Evolutionary conservation across 2,888 invertebrate species (phyloP).

Genomic region (Zele albiditarsus): DNA sequence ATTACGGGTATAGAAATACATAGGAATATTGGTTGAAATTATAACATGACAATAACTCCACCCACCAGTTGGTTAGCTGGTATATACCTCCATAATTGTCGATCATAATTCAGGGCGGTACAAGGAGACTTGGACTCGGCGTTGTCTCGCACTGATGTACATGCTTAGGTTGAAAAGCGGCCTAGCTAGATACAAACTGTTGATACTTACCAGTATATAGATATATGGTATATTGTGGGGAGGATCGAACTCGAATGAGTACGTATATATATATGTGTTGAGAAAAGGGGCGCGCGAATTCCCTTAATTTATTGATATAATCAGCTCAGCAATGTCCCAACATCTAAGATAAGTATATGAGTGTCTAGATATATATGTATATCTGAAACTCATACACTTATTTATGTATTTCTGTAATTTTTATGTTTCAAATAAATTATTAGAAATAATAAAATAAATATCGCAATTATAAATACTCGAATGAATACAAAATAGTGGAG

Average conservation of each 20-base stretch:
- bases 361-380: no score
- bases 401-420: no score
- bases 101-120: slow-evolving; percentile 69
- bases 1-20: background rate
- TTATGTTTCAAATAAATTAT: background rate
- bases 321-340: slow-evolving; percentile 68
- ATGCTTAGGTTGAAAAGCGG: slow-evolving; percentile 62
- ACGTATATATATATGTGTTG: background rate
- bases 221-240: slow-evolving; percentile 43
- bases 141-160: slow-evolving; percentile 62
- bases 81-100: slow-evolving; percentile 65
- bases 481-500: background rate
- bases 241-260: slow-evolving; percentile 26
- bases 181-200: slow-evolving; percentile 40
- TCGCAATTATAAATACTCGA: background rate
- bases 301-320: slow-evolving; percentile 70
- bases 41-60: slow-evolving; percentile 70
- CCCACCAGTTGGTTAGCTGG: slow-evolving; percentile 65
- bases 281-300: background rate
- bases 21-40: slow-evolving; percentile 38
- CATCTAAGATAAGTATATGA: background rate
- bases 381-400: no score
- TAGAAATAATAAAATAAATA: background rate
- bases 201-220: slow-evolving; percentile 6
- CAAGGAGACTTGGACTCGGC: slow-evolving; percentile 56